Percentiles rank a stretch among this genome's conserved stretches.
phyloP scores from a whole-genome alignment of 2,888 invertebrate species.

The Rhingia rostrata region DNA sequence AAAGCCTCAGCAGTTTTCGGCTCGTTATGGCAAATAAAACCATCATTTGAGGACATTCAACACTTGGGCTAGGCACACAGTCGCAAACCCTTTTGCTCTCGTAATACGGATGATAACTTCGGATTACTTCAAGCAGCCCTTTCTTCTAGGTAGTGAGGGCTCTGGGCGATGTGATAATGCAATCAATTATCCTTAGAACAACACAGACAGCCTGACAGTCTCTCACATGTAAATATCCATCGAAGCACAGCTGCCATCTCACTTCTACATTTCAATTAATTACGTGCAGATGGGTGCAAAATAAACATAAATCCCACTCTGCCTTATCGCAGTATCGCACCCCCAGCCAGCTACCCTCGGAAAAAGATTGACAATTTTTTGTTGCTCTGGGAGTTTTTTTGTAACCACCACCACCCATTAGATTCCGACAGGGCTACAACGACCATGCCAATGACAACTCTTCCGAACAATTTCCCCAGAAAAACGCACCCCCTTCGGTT shows the following conservation, averaged over 20 bases:
- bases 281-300: slow-evolving; percentile 73
- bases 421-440: not conserved
- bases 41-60: slow-evolving; percentile 65
- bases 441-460: slow-evolving; percentile 39
- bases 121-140: slow-evolving; percentile 45
- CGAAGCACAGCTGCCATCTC: slow-evolving; percentile 63
- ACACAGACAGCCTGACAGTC: slow-evolving; percentile 56
- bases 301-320: slow-evolving; percentile 59
- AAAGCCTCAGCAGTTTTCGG: slow-evolving; percentile 71
- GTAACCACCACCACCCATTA: slow-evolving; percentile 7
- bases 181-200: slow-evolving; percentile 74
- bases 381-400: slow-evolving; percentile 35
- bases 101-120: slow-evolving; percentile 59
- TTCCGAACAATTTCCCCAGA: slow-evolving; percentile 52
- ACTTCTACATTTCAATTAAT: slow-evolving; percentile 69
- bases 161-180: slow-evolving; percentile 63
- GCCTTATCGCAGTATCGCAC: slow-evolving; percentile 22
- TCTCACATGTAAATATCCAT: slow-evolving; percentile 67
- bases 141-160: slow-evolving; percentile 14
- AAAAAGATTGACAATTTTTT: slow-evolving; percentile 69
- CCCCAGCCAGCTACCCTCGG: not conserved
- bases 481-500: slow-evolving; percentile 62
- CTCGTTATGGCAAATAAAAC: slow-evolving; percentile 69
- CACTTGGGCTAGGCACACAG: slow-evolving; percentile 56
- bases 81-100: slow-evolving; percentile 37